phyloP scores from a whole-genome alignment of 2,113 vertebrate genomes.

The Glaucomys volans region DNA sequence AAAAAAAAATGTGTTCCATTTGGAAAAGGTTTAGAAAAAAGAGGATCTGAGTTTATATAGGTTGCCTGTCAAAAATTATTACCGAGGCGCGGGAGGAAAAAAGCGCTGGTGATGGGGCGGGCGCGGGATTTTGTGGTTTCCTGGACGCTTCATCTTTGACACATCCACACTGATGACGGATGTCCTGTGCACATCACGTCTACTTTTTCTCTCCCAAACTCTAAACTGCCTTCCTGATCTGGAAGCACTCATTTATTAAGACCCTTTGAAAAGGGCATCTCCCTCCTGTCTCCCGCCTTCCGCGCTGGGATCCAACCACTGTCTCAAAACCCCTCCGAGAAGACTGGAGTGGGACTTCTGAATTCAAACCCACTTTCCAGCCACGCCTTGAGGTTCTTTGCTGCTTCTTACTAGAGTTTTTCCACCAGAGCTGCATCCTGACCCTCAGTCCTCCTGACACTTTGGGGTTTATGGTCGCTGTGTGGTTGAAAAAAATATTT shows the following conservation, averaged over 20 bases:
- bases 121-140: not conserved
- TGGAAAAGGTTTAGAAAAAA: too few relatives aligned
- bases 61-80: too few relatives aligned
- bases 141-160: not conserved
- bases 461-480: not conserved
- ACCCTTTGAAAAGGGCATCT: not conserved
- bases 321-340: not conserved
- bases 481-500: too few relatives aligned
- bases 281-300: slow-evolving; percentile 59
- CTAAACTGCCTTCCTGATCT: not conserved
- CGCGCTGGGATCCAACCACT: too few relatives aligned
- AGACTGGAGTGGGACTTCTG: not conserved
- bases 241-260: not conserved
- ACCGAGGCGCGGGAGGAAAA: not conserved
- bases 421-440: not conserved
- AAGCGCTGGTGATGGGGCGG: slow-evolving; percentile 33
- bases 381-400: not conserved
- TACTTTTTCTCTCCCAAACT: slow-evolving; percentile 76
- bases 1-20: too few relatives aligned
- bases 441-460: not conserved
- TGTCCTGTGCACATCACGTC: slow-evolving; percentile 58
- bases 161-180: accelerated
- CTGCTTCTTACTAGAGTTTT: not conserved
- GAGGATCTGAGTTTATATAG: too few relatives aligned
- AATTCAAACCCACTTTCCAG: not conserved